Evolutionary conservation across 2,113 vertebrate genomes (phyloP).

Genomic region (Oncorhynchus clarkii): DNA sequence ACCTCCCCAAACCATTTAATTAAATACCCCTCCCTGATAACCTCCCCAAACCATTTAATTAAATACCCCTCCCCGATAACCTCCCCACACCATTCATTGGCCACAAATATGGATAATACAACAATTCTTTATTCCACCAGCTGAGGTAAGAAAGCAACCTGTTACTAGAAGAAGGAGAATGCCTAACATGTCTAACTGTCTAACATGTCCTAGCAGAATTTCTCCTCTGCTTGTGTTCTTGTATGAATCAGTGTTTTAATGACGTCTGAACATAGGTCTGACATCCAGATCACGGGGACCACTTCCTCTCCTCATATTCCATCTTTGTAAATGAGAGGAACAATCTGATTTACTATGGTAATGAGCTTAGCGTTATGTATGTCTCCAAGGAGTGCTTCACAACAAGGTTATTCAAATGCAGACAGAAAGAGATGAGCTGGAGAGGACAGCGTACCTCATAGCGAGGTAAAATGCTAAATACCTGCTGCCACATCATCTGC

Average conservation of each 20-base stretch:
- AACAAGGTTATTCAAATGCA: slow-evolving; percentile 60
- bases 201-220: too few species aligned
- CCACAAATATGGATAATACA: slow-evolving; percentile 7
- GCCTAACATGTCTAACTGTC: too few species aligned
- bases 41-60: too few species aligned
- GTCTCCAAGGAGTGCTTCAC: slow-evolving; percentile 50
- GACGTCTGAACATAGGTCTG: not conserved
- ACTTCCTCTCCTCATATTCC: slow-evolving; percentile 8
- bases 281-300: not conserved
- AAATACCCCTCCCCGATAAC: too few species aligned
- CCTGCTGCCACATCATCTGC: slow-evolving; percentile 24
- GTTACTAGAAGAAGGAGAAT: too few species aligned
- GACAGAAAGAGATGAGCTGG: slow-evolving; percentile 25
- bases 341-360: slow-evolving; percentile 51
- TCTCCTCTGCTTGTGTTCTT: too few species aligned
- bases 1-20: too few species aligned
- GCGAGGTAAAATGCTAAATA: slow-evolving; percentile 28
- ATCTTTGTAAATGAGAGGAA: slow-evolving; percentile 45
- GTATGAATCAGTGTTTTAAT: too few species aligned
- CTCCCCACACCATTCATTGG: too few species aligned
- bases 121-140: slow-evolving; percentile 6
- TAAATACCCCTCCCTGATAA: too few species aligned
- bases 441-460: slow-evolving; percentile 32
- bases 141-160: slow-evolving; percentile 1
- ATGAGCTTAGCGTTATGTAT: slow-evolving; percentile 43